These are phyloP conservation scores for Cabera pusaria DNA, from an alignment of 2,888 invertebrate genomes.

Conservation along the genomic window DNA sequence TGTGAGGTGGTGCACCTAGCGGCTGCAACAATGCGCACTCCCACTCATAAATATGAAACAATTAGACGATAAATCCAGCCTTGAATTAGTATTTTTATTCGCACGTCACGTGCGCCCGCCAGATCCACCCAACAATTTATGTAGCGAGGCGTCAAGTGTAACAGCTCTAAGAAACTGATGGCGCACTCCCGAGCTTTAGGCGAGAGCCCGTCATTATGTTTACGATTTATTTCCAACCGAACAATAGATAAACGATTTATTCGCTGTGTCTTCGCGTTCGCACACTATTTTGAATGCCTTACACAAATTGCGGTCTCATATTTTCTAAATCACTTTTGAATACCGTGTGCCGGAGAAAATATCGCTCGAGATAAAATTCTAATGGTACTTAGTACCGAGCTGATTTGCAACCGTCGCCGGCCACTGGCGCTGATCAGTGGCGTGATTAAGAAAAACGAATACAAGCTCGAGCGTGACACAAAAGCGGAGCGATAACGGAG, in stretches of 20 bases:
- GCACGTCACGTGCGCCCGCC: constrained; percentile 70
- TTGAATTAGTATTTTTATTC: constrained; percentile 75
- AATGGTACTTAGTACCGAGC: constrained; percentile 34
- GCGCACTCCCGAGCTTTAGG: constrained; percentile 57
- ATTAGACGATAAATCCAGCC: constrained; percentile 72
- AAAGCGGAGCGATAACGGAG: constrained; percentile 74
- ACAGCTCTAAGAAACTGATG: constrained; percentile 70
- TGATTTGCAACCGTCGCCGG: constrained; percentile 55
- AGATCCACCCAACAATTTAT: constrained; percentile 62
- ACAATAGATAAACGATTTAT: constrained; percentile 48
- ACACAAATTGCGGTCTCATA: constrained; percentile 19
- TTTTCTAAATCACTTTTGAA: constrained; percentile 14
- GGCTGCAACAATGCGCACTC: constrained; percentile 60
- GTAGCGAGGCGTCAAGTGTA: constrained; percentile 68
- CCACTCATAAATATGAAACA: constrained; percentile 71
- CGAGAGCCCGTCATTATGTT: constrained; percentile 66
- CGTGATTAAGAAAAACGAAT: constrained; percentile 74
- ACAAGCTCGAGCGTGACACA: constrained; percentile 76
- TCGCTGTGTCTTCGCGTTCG: constrained; percentile 34
- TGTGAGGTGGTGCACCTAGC: constrained; percentile 54
- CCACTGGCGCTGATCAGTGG: constrained; percentile 59
- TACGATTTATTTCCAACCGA: constrained; percentile 57
- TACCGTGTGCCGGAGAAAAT: constrained; percentile 19
- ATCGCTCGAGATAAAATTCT: constrained; percentile 26
- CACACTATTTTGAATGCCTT: constrained; percentile 17